Base-by-base conservation (phyloP, 2,888 invertebrate genomes). In the Emmelina monodactyla region DNA sequence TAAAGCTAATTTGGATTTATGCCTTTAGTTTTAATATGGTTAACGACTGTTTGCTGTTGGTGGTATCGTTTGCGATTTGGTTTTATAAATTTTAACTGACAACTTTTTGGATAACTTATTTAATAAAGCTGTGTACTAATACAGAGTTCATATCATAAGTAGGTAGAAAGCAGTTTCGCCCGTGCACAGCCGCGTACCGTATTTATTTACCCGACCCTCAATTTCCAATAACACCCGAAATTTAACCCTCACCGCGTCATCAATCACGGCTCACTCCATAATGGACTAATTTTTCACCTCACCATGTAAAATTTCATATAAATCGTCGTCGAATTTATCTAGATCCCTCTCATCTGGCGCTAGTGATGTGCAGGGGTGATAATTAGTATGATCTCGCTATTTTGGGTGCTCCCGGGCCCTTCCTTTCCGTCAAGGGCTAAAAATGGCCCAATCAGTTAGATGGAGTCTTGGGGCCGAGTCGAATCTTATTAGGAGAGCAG, bases 381-480 rank as follows among this genome's bases (percentile, higher is more conserved):
- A 73, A 76, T 69, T 70, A 68, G 72, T 64, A 58, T 55, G 66
- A 64, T 68, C 62, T 59, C 52, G 69, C 71, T 76, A 76, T 78
- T 73, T 61, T 50, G 61, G 22, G 32, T 33, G 37, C 32, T 44
- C 34, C 35, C 37, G 47, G 42, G 35, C 64, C 67, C 64, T 62
- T 63, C 63, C 59, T 50, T 38, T 38, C 53, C n/a, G n/a, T n/a
- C 39, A 44, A 38, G 43, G 52, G 55, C 75, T 75, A 72, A 75
- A 78, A 79, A 71, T 78, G 69, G 73, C 69, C 58, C 68, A 72
- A 79, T 78, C 78, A 69, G 63, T 75, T 72, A 73, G 73, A 70
- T 53, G 49, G 50, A 45, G 55, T 46, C 43, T 49, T 45, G 48
- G 44, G 45, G 37, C 25, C 25, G n/a, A 25, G 11, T 11, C 11